phyloP scores from a whole-genome alignment of 1,140 invertebrate species.

The Heliconius congener region DNA sequence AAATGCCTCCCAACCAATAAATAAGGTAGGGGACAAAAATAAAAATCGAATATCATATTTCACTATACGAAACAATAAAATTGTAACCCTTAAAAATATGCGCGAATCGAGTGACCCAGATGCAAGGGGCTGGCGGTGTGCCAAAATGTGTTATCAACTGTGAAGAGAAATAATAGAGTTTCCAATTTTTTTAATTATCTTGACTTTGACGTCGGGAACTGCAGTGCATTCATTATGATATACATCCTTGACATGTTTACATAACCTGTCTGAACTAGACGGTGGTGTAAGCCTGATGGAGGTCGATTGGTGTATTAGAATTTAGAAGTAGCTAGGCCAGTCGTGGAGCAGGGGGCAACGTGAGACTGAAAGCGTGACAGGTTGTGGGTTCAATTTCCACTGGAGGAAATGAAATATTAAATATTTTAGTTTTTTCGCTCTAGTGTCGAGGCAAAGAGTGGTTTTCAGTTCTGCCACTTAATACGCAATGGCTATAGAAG shows the following conservation, averaged over 20 bases:
- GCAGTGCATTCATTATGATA: conserved; percentile 56
- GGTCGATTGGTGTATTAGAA: neutral
- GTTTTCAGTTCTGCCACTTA: no score
- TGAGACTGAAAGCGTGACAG: no score
- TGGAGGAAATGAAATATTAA: neutral
- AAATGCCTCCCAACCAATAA: conserved; percentile 17
- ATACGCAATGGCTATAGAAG: no score
- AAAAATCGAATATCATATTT: conserved; percentile 40
- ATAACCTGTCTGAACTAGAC: conserved; percentile 29
- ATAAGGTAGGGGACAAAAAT: conserved; percentile 31
- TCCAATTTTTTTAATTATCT: conserved; percentile 79
- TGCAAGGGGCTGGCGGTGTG: conserved; percentile 58
- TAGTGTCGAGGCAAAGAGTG: no score
- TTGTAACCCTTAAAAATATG: conserved; percentile 54
- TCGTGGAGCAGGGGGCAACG: no score
- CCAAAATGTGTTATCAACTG: conserved; percentile 73
- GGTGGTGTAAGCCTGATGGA: neutral
- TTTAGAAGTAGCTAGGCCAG: no score
- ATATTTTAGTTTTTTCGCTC: no score
- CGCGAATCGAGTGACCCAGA: conserved; percentile 67
- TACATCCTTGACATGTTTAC: conserved; percentile 58
- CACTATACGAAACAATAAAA: conserved; percentile 51
- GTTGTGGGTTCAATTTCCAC: no score
- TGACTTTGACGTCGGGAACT: conserved; percentile 63
- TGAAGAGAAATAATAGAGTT: conserved; percentile 67